Base-by-base conservation (phyloP, 1,140 invertebrate species). In the Epicauta chinensis region DNA sequence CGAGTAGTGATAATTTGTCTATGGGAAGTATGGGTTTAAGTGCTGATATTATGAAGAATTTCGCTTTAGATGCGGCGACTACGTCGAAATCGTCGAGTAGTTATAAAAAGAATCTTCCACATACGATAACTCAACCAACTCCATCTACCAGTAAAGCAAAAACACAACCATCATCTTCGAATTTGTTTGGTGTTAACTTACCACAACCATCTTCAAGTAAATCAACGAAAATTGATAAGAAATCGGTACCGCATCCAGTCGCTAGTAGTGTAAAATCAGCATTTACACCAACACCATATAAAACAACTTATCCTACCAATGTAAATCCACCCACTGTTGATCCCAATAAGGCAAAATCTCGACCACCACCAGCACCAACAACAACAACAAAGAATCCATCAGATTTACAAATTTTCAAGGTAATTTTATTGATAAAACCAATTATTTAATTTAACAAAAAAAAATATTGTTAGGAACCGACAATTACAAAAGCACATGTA, bases 381-480 rank as follows among this genome's bases (percentile, higher is more conserved):
- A 38, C 47, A 4, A 16, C 14, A 11, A 16, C 53, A 7, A 54
- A 54, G 23, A 48, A 2, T 32, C 37, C 41, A 1, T 13, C 46
- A 2, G 38, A 30, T 16, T 36, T 23, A 35, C 53, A 55, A 31
- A 38, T 55, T 17, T 55, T 55, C 35, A 55, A 55, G 45, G 53
- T 55, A 34, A 30, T 39, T 10, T 10, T 14, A 15, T 32, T 14
- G 23, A 1, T 38, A 23, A 23, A 23, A 23, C 7, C 23, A 23
- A 23, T 23, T 23, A 7, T 7, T 23, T 7, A 23, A 23, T 23
- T 23, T 23, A 23, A 2, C 23, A 23, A 15, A n/a, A n/a, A n/a
- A n/a, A n/a, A n/a, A n/a, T n/a, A n/a, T 48, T 34, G 30, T 31
- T n/a, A 59, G 45, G 56, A 59, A 45, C 55, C 55, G 0, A 32